Conservation (phyloP, 35 echinoderm and acorn worm species). For the Heliocidaris tuberculata region DNA sequence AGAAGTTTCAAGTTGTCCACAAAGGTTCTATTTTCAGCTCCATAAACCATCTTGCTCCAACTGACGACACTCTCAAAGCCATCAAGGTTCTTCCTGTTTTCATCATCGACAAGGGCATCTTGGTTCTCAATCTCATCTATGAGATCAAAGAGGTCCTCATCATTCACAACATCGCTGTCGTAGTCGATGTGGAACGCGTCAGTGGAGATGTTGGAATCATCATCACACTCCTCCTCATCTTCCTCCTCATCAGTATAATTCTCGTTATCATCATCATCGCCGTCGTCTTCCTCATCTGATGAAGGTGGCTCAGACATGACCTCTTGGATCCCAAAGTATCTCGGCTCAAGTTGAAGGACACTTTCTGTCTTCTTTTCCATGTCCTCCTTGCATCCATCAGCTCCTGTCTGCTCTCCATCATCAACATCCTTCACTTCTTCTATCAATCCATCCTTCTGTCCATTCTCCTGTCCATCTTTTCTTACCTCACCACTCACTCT, state of each 20-base stretch:
- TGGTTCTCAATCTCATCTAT: neutral
- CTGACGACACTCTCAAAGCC: neutral
- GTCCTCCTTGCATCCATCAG: neutral
- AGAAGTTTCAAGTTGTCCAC: neutral
- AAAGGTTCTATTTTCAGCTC: neutral
- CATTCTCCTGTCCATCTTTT: neutral
- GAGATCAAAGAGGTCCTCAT: slow-evolving; percentile 13
- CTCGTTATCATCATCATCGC: neutral
- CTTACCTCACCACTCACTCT: neutral
- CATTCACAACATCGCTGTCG: neutral
- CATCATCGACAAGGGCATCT: neutral
- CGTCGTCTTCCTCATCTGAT: neutral
- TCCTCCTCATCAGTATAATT: neutral
- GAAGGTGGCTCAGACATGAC: neutral
- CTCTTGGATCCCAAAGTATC: slow-evolving; percentile 5
- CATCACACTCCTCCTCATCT: neutral
- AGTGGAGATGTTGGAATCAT: neutral
- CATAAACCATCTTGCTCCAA: slow-evolving; percentile 41
- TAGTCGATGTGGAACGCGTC: neutral
- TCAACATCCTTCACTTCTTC: neutral
- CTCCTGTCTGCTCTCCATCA: neutral
- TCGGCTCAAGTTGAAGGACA: neutral
- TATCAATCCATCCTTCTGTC: neutral
- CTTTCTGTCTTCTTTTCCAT: neutral
- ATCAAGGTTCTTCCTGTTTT: slow-evolving; percentile 20